Base-by-base conservation (phyloP, 2,113 vertebrate genomes). In the Alouatta palliata region DNA sequence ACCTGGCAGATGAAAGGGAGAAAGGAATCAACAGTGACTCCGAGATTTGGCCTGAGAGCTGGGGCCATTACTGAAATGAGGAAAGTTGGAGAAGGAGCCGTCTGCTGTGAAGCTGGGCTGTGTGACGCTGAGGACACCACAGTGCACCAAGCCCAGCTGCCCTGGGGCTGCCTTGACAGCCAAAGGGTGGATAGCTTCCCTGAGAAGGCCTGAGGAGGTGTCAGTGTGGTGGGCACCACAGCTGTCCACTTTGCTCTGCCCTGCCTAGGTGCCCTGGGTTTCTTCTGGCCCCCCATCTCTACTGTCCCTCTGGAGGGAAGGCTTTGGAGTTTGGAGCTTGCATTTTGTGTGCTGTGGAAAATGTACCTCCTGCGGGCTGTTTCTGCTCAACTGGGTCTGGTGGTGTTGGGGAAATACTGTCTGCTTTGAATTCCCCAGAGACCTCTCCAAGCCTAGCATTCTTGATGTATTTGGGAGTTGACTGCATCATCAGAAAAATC, bases 121-220 rank as follows among this genome's bases (percentile, higher is more conserved):
- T 13, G 35, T 32, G 54, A 30, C 1, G 4, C 45, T 2, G 11
- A 23, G 80, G 9, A 91, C 40, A 1, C 11, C 1, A 2, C 27
- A 35, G 25, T 0, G 3, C 32, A 6, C 17, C 27, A 3, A 56
- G 13, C n/a, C 6, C 32, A 52, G 43, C 40, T 80, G 43, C 45
- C 10, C 0, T 0, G 3, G 9, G 32, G 37, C n/a, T 19, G 1
- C 47, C 79, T 70, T 52, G 35, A 0, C 5, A 21, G 37, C 4
- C 8, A 2, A 35, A 27, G 81, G 47, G 10, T 5, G 2, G 77
- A 58, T 21, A n/a, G 68, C 76, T 52, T 85, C 80, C 43, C 35
- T 17, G 2, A 23, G 71, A 52, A 37, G 20, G 77, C 16, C 94
- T 68, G 43, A 71, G 75, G 49, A 45, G 66, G 70, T 47, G 58